These are phyloP conservation scores for Leptopilina myrica DNA, from an alignment of 2,888 invertebrate species.

Conservation along the genomic window DNA sequence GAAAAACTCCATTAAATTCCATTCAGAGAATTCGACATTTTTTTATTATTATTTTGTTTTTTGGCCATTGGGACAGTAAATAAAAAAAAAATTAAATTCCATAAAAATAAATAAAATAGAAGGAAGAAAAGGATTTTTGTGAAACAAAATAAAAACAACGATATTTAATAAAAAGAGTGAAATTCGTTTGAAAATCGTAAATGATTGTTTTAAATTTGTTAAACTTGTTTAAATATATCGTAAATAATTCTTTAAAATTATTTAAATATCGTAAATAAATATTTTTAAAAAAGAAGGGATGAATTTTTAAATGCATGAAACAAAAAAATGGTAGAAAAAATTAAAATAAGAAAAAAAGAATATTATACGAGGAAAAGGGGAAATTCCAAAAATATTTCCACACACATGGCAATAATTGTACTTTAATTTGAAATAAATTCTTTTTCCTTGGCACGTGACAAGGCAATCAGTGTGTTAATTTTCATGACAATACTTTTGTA, in stretches of 20 bases:
- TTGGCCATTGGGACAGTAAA: too few relatives aligned
- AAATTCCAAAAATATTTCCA: neutral
- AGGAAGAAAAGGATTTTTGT: too few relatives aligned
- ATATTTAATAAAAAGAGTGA: too few relatives aligned
- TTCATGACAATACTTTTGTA: constrained; percentile 1
- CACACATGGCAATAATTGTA: neutral
- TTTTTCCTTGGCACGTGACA: neutral
- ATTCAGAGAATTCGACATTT: neutral
- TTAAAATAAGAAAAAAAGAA: neutral
- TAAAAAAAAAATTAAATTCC: too few relatives aligned
- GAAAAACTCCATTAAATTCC: neutral
- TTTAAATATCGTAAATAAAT: neutral
- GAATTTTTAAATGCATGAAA: neutral
- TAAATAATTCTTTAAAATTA: too few relatives aligned
- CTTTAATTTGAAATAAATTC: neutral
- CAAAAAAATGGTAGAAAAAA: neutral
- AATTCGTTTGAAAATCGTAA: too few relatives aligned
- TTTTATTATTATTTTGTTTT: too few relatives aligned
- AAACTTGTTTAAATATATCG: too few relatives aligned
- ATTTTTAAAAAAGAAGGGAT: too few relatives aligned
- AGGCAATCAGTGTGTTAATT: constrained; percentile 7
- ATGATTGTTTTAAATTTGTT: too few relatives aligned
- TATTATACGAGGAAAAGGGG: neutral
- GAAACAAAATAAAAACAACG: too few relatives aligned
- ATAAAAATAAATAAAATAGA: too few relatives aligned